These are phyloP conservation scores for Aselliscus stoliczkanus DNA, from an alignment of 2,797 vertebrate species.

Conservation along the genomic window DNA sequence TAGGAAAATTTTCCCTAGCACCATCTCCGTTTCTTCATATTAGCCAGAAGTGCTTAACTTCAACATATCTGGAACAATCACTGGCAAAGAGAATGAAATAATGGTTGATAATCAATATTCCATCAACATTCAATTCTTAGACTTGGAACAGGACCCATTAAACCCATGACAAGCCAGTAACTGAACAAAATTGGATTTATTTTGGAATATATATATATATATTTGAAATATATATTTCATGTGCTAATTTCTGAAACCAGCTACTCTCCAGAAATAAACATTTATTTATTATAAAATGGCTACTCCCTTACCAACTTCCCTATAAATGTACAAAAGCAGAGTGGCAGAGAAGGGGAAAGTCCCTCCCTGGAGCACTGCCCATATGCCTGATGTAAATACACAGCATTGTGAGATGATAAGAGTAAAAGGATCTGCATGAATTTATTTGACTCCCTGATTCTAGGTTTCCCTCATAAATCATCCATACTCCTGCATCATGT, in stretches of 20 bases:
- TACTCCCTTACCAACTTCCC: not conserved
- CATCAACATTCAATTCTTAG: not conserved
- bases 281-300: not conserved
- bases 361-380: not conserved
- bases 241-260: not conserved
- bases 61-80: not conserved
- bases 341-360: not conserved
- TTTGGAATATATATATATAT: not conserved
- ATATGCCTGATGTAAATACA: not conserved
- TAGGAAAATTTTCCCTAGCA: not conserved
- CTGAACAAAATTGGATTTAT: not conserved
- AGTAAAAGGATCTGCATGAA: not conserved
- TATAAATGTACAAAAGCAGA: not conserved
- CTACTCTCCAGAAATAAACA: not conserved
- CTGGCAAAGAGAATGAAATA: not conserved
- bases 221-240: too few relatives aligned
- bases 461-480: not conserved
- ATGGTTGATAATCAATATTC: not conserved
- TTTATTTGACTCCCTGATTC: not conserved
- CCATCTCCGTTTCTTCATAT: not conserved
- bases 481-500: fast-evolving
- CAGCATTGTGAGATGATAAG: not conserved
- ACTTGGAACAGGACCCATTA: not conserved
- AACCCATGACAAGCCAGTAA: not conserved
- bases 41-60: not conserved